These are phyloP conservation scores for Xestia xanthographa DNA, from an alignment of 2,888 invertebrate genomes.

Conservation along the genomic window DNA sequence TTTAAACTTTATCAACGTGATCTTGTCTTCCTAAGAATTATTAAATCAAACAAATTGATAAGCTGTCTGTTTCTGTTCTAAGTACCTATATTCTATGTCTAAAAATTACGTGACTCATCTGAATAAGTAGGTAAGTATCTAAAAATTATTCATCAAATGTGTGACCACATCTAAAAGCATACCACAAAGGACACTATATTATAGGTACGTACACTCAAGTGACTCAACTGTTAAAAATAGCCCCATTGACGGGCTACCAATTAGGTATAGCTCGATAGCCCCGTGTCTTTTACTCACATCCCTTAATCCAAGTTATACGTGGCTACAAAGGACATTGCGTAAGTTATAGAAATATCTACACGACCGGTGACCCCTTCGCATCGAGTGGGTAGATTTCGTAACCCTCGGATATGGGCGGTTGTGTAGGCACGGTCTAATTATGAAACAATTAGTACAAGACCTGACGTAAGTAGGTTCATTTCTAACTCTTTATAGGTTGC, in stretches of 20 bases:
- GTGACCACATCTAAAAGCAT: slow-evolving; percentile 12
- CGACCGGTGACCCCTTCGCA: slow-evolving; percentile 20
- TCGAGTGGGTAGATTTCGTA: slow-evolving; percentile 32
- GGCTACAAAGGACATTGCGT: slow-evolving; percentile 29
- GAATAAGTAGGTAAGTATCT: not conserved
- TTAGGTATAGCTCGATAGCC: slow-evolving; percentile 35
- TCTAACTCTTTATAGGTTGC: not conserved
- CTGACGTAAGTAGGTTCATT: not conserved
- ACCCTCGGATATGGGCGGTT: slow-evolving; percentile 9
- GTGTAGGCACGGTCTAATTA: not conserved
- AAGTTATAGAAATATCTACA: slow-evolving; percentile 34
- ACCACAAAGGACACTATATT: slow-evolving; percentile 11
- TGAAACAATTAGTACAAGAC: not conserved
- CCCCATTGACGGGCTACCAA: slow-evolving; percentile 47
- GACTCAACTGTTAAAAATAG: slow-evolving; percentile 34
- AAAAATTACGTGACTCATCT: not conserved
- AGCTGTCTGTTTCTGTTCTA: too few relatives aligned
- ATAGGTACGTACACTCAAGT: too few relatives aligned
- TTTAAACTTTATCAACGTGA: too few relatives aligned
- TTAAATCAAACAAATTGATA: too few relatives aligned
- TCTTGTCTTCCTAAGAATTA: too few relatives aligned
- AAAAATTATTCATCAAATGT: slow-evolving; percentile 20
- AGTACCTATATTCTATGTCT: not conserved
- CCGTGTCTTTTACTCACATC: slow-evolving; percentile 30
- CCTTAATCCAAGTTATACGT: slow-evolving; percentile 37